Evolutionary conservation across 2,797 vertebrate species (phyloP).

Genomic region (Cyclopterus lumpus): DNA sequence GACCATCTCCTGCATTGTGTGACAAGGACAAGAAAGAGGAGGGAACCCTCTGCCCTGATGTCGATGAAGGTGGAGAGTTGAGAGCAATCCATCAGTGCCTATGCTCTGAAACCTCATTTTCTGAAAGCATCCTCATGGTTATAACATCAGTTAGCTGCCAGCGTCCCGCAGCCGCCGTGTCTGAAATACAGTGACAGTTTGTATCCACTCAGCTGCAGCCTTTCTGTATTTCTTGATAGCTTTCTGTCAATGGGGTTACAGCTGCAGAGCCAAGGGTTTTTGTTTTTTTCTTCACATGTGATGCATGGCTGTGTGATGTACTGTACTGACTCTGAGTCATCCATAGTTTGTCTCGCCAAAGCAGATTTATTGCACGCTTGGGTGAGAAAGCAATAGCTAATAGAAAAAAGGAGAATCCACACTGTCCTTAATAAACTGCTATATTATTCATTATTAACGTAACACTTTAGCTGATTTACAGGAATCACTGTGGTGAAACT

Average conservation of each 20-base stretch:
- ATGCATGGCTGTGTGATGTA: constrained; percentile 50
- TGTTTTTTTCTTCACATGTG: constrained; percentile 31
- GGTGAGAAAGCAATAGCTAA: constrained; percentile 24
- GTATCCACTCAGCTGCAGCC: constrained; percentile 33
- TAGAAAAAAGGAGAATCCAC: constrained; percentile 18
- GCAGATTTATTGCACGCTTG: constrained; percentile 52
- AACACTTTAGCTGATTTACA: not conserved
- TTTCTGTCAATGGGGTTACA: constrained; percentile 45
- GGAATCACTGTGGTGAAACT: not conserved
- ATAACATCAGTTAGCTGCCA: constrained; percentile 64
- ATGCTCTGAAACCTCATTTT: constrained; percentile 65
- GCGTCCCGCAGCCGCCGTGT: constrained; percentile 31
- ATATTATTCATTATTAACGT: not conserved
- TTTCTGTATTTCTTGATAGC: constrained; percentile 57
- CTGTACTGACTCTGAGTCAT: constrained; percentile 42
- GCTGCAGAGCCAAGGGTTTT: constrained; percentile 34
- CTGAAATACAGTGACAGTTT: constrained; percentile 54
- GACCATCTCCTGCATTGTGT: not conserved
- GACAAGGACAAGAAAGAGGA: not conserved
- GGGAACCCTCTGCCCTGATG: constrained; percentile 21
- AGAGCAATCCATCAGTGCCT: constrained; percentile 61
- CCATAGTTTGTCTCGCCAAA: constrained; percentile 23
- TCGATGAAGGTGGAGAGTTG: constrained; percentile 54
- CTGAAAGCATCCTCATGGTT: constrained; percentile 67
- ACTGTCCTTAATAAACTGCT: constrained; percentile 6